Conservation (phyloP, 2,888 invertebrate genomes). For the Apotomis turbidana region DNA sequence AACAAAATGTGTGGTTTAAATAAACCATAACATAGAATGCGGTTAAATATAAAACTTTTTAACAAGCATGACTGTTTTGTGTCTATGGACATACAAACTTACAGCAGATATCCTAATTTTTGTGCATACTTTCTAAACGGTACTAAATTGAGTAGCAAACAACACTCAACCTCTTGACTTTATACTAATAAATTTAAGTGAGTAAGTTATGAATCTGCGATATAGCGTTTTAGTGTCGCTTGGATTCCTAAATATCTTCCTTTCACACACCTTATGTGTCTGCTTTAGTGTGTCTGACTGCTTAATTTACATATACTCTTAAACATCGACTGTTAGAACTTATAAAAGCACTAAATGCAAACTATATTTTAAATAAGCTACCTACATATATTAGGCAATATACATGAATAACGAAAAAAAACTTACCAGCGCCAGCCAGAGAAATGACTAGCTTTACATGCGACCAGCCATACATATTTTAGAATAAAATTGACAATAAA, state of each 20-base stretch:
- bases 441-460: constrained; percentile 61
- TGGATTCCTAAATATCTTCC: constrained; percentile 46
- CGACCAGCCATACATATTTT: constrained; percentile 36
- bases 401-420: constrained; percentile 51
- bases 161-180: constrained; percentile 48
- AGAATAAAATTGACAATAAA: constrained; percentile 12
- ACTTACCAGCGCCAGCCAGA: constrained; percentile 50
- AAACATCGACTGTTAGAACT: constrained; percentile 24
- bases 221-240: constrained; percentile 50
- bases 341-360: constrained; percentile 56
- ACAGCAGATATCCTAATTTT: constrained; percentile 45
- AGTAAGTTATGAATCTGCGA: constrained; percentile 44
- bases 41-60: constrained; percentile 14
- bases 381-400: constrained; percentile 53
- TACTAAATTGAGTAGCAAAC: constrained; percentile 42
- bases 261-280: constrained; percentile 50
- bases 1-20: constrained; percentile 15
- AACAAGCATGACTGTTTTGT: constrained; percentile 16
- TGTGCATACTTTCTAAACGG: constrained; percentile 53
- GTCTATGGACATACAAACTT: constrained; percentile 14
- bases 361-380: constrained; percentile 50
- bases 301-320: constrained; percentile 55
- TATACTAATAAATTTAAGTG: constrained; percentile 46
- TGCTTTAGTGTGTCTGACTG: constrained; percentile 49
- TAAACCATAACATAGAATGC: constrained; percentile 16